Evolutionary conservation across 2,888 invertebrate species (phyloP).

Genomic region (Penaeus monodon): DNA sequence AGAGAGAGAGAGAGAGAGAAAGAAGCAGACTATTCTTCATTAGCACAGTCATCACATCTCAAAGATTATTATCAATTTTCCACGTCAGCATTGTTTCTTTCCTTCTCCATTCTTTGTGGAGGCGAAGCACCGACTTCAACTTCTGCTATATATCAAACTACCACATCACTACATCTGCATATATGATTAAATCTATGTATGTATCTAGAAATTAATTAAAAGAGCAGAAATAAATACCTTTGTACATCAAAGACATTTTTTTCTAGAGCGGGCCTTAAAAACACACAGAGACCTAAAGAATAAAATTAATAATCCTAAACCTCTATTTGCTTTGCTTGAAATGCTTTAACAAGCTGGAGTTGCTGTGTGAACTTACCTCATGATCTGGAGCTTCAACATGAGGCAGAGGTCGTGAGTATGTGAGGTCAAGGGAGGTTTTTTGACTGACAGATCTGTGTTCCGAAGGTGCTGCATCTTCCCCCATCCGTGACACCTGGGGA

Average conservation of each 20-base stretch:
- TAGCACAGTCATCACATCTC: not conserved
- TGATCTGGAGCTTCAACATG: not conserved
- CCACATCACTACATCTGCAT: too few species aligned
- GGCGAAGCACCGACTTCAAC: not conserved
- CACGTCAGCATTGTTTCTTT: not conserved
- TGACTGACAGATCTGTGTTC: conserved; percentile 8
- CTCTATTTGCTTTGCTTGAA: not conserved
- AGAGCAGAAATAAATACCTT: too few species aligned
- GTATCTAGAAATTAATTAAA: too few species aligned
- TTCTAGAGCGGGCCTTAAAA: too few species aligned
- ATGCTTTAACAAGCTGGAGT: not conserved
- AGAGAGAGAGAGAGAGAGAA: conserved; percentile 23
- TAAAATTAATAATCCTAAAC: not conserved
- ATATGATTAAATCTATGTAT: too few species aligned
- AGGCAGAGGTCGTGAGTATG: not conserved
- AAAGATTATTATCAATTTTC: not conserved
- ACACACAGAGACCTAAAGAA: not conserved
- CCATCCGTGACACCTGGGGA: too few species aligned
- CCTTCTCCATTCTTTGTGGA: not conserved
- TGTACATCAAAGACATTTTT: too few species aligned
- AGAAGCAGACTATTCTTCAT: not conserved
- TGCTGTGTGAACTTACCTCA: not conserved
- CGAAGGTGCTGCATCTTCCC: not conserved
- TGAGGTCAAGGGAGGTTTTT: conserved; percentile 7
- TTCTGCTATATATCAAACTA: not conserved